A percentile compares a stretch with the other conserved stretches of the same genome.
Evolutionary conservation across 64 coral and sea anemone species (phyloP).

Genomic region (Cladopsammia gracilis): DNA sequence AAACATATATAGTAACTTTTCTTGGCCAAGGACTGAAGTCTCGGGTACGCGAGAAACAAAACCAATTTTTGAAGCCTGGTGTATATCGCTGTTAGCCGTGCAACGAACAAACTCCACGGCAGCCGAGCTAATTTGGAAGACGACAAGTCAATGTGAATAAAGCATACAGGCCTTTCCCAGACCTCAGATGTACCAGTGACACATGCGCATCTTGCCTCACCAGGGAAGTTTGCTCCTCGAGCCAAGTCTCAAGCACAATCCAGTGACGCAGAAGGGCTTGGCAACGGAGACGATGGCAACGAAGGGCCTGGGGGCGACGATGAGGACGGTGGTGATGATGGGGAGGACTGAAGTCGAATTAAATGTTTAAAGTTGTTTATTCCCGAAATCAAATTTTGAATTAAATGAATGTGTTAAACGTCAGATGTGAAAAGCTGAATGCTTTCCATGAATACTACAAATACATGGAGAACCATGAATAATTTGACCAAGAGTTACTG

Average conservation of each 20-base stretch:
- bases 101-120: no score
- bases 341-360: neutral
- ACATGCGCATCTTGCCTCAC: constrained; percentile 26
- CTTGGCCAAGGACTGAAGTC: neutral
- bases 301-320: constrained; percentile 55
- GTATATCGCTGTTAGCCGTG: no score
- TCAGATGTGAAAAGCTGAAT: no score
- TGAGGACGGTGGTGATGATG: constrained; percentile 58
- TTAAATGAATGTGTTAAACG: no score
- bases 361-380: no score
- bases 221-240: constrained; percentile 58
- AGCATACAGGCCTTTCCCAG: neutral
- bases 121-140: neutral
- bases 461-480: no score
- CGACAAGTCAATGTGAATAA: constrained; percentile 45
- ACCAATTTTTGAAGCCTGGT: no score
- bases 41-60: neutral
- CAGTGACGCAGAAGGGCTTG: constrained; percentile 61
- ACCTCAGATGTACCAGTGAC: constrained; percentile 5
- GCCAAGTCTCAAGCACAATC: constrained; percentile 54
- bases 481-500: no score
- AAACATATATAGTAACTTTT: neutral
- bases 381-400: no score
- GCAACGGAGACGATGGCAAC: constrained; percentile 37
- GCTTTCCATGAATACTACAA: no score